phyloP scores from a whole-genome alignment of 2,888 invertebrate genomes.

The Drosophila meridiana region DNA sequence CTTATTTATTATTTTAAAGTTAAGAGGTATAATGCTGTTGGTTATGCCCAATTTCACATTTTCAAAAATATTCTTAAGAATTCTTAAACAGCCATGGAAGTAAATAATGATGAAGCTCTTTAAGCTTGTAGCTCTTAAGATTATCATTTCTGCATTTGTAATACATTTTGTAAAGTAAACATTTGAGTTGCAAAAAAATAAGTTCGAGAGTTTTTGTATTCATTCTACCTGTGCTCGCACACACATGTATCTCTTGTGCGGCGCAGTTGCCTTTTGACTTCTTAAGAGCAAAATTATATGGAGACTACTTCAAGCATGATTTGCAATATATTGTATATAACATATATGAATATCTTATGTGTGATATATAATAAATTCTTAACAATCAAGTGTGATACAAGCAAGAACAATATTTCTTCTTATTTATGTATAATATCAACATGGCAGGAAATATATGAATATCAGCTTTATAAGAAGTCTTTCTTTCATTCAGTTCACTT shows the following conservation, averaged over 20 bases:
- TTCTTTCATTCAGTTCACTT: too few relatives aligned
- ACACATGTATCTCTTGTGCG: background rate
- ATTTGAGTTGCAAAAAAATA: background rate
- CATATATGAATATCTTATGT: background rate
- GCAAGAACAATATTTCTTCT: too few relatives aligned
- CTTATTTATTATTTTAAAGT: background rate
- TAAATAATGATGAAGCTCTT: background rate
- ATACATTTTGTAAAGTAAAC: background rate
- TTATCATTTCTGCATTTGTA: background rate
- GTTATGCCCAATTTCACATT: too few relatives aligned
- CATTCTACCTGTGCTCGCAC: background rate
- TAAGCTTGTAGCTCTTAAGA: background rate
- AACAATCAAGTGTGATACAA: too few relatives aligned
- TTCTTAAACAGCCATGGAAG: background rate
- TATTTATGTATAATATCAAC: too few relatives aligned
- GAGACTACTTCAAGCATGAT: background rate
- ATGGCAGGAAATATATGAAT: background rate
- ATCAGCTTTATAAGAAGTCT: background rate
- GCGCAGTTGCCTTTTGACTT: background rate
- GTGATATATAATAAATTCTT: background rate
- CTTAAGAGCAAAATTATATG: background rate
- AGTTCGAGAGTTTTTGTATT: background rate
- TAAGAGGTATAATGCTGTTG: background rate
- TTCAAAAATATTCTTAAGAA: background rate
- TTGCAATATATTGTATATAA: background rate